Evolutionary conservation across 2,888 invertebrate species (phyloP), one percentile per base, ranked within the genome.

Genomic region (Brachyptera putata): DNA sequence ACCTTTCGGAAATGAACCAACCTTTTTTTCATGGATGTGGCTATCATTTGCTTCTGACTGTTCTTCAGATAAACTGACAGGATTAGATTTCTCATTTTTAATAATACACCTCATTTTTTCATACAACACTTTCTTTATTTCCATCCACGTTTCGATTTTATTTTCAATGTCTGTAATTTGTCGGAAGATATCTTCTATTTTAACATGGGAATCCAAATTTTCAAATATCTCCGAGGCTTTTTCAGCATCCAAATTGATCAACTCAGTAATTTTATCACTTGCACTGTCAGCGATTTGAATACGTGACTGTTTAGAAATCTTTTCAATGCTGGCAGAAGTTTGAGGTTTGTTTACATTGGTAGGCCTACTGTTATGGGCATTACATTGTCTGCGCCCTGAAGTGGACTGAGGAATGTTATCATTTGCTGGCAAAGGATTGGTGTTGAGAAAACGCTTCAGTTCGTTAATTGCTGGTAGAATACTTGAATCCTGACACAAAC

Each of bases 121-220:
- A 65, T 83, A 82, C 7, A 83, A 68, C 66, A 78, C 77, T 68
- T 82, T 79, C 67, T 82, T 83, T 68, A 83, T 82, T 68, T 79
- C 78, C 64, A 81, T 70, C 49, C 83, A 70, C 37, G 75, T 75
- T 66, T 82, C 80, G 66, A 83, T 81, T 68, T 81, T 80, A 62
- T 80, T 69, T 67, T 84, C 83, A 60, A 83, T 83, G 68, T 82
- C 78, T 65, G 80, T 79, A 80, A 84, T 82, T 69, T 81, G 76
- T 56, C 79, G 77, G 67, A 81, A 75, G 7, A 79, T 70, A 56
- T 76, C 76, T 57, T 69, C 58, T 26, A 50, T 14, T 16, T 30
- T 50, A 26, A 30, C 49, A 30, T 50, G 24, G 14, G 49, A 30
- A 3, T 16, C 30, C 16, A 41, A n/a, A 41, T 16, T 41, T 9